Evolutionary conservation across 2,797 vertebrate species (phyloP).

Genomic region (Linurgus olivaceus): DNA sequence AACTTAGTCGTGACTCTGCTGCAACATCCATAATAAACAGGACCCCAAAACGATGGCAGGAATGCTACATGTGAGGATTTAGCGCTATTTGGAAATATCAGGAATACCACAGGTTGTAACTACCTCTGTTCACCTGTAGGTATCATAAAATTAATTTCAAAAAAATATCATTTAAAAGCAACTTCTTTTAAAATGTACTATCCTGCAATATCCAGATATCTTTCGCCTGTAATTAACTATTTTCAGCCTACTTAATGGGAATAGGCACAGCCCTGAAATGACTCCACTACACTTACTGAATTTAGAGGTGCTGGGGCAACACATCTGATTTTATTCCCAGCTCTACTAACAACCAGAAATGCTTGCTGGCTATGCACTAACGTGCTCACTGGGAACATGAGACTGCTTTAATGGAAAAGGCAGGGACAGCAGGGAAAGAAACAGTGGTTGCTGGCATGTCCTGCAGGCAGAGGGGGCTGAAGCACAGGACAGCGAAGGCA

Average conservation of each 20-base stretch:
- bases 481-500: not conserved
- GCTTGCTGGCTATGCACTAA: not conserved
- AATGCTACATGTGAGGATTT: not conserved
- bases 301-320: not conserved
- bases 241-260: not conserved
- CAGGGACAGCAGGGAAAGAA: not conserved
- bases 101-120: not conserved
- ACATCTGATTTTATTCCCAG: rapidly evolving
- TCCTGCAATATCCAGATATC: not conserved
- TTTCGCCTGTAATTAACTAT: not conserved
- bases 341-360: not conserved
- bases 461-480: not conserved
- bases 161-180: not conserved
- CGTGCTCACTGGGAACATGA: rapidly evolving
- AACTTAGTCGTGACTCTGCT: not conserved
- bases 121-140: not conserved
- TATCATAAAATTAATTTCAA: not conserved
- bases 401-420: not conserved
- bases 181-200: not conserved
- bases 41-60: not conserved
- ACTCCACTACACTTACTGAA: not conserved
- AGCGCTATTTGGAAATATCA: not conserved
- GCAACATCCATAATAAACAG: not conserved
- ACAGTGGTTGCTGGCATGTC: rapidly evolving
- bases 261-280: not conserved